Percentiles rank a stretch among this genome's conserved stretches.
These are phyloP conservation scores for Suillia variegata DNA, from an alignment of 2,888 invertebrate genomes.

Conservation along the genomic window DNA sequence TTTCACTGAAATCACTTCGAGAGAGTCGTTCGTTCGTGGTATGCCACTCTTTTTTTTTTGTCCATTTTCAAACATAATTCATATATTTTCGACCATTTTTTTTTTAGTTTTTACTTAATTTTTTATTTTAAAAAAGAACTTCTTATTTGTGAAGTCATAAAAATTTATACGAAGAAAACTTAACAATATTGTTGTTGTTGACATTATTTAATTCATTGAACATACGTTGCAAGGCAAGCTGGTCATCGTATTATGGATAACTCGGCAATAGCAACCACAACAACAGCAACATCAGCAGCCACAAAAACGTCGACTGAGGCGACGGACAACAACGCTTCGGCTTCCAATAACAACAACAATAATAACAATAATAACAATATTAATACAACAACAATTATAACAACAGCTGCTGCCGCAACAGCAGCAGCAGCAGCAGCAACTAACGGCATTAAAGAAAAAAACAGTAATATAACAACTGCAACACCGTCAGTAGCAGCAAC, in stretches of 20 bases:
- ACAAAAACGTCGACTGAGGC: slow-evolving; percentile 15
- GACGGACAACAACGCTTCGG: slow-evolving; percentile 6
- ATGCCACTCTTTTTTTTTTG: too few species aligned
- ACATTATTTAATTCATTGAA: slow-evolving; percentile 8
- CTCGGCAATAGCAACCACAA: slow-evolving; percentile 41
- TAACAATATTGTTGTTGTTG: slow-evolving; percentile 4
- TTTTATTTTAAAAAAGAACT: too few species aligned
- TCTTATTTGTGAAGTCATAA: too few species aligned
- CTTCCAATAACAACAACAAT: slow-evolving; percentile 39
- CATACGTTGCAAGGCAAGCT: too few species aligned
- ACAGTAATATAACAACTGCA: slow-evolving; percentile 53
- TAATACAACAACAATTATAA: slow-evolving; percentile 26
- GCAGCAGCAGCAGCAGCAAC: slow-evolving; percentile 46
- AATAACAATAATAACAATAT: slow-evolving; percentile 36
- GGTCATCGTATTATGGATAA: slow-evolving; percentile 55
- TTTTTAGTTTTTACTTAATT: not conserved
- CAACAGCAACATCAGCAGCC: slow-evolving; percentile 36
- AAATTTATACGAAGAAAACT: too few species aligned
- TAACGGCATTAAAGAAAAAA: slow-evolving; percentile 60
- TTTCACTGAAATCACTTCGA: too few species aligned
- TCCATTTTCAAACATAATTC: too few species aligned
- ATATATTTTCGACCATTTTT: not conserved
- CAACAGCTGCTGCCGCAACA: slow-evolving; percentile 38
- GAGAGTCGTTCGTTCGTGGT: too few species aligned
- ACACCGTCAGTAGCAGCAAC: slow-evolving; percentile 24